A percentile compares a stretch with the other conserved stretches of the same genome.
phyloP scores from a whole-genome alignment of 2,888 invertebrate species.

The Zygothrica quintamaculata region DNA sequence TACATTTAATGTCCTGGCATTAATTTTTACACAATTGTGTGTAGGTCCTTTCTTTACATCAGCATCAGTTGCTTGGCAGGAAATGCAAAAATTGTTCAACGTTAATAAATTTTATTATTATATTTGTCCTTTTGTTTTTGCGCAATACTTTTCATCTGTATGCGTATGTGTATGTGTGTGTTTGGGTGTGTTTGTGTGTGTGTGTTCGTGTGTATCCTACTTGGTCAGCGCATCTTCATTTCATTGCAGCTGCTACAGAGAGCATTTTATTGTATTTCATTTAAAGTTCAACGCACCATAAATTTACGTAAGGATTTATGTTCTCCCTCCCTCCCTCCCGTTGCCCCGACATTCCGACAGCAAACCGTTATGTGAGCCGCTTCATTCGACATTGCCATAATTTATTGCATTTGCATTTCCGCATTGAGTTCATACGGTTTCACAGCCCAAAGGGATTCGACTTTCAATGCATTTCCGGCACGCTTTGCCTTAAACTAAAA shows the following conservation, averaged over 20 bases:
- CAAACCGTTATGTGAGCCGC: conserved; percentile 33
- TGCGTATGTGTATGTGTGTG: conserved; percentile 1
- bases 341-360: conserved; percentile 3
- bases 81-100: conserved; percentile 59
- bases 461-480: conserved; percentile 40
- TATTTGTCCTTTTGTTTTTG: conserved; percentile 44
- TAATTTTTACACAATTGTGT: conserved; percentile 67
- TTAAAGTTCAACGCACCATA: conserved; percentile 77
- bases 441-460: conserved; percentile 31
- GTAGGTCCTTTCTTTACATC: conserved; percentile 41
- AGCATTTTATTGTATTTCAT: conserved; percentile 75
- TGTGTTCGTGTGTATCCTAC: conserved; percentile 1
- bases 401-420: conserved; percentile 72
- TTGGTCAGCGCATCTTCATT: conserved; percentile 38
- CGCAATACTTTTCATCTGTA: background rate
- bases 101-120: conserved; percentile 74
- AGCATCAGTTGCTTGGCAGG: conserved; percentile 15
- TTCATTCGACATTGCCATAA: conserved; percentile 60
- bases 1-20: conserved; percentile 58
- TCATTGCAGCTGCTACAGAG: conserved; percentile 47
- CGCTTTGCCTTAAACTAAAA: conserved; percentile 46
- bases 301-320: conserved; percentile 74
- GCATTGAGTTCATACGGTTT: conserved; percentile 70
- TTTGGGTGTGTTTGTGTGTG: conserved; percentile 6
- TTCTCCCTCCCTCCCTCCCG: too few relatives aligned